Conservation (phyloP, 2,888 invertebrate genomes). For the Coleophora flavipennella region DNA sequence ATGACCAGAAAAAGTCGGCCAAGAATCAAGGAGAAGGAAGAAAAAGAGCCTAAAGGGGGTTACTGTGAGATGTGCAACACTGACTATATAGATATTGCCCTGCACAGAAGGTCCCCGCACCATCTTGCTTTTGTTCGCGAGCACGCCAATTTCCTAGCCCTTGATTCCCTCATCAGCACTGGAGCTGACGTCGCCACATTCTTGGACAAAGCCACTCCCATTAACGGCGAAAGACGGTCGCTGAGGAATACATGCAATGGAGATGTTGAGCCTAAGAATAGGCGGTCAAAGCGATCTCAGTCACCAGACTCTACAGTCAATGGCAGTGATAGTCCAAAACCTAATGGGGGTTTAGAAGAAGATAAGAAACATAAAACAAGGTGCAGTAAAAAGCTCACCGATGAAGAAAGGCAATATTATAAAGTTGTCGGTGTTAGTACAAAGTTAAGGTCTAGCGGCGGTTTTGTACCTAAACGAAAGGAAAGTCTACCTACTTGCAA, state of each 20-base stretch:
- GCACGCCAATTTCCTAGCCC: conserved; percentile 80
- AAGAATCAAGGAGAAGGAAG: conserved; percentile 55
- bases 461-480: conserved; percentile 39
- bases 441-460: conserved; percentile 76
- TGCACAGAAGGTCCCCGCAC: conserved; percentile 81
- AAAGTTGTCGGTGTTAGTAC: conserved; percentile 81
- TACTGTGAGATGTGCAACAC: conserved; percentile 87
- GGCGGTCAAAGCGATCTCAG: conserved; percentile 40
- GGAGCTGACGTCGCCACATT: conserved; percentile 80
- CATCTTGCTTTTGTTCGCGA: conserved; percentile 83
- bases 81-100: conserved; percentile 78
- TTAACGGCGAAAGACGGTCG: conserved; percentile 51
- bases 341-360: conserved; percentile 42
- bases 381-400: conserved; percentile 36
- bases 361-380: conserved; percentile 47
- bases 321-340: conserved; percentile 38
- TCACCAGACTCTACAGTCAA: conserved; percentile 42
- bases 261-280: conserved; percentile 34
- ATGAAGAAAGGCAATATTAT: conserved; percentile 73
- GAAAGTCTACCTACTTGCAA: conserved; percentile 68
- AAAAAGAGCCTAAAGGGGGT: conserved; percentile 68
- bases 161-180: conserved; percentile 78
- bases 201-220: conserved; percentile 71
- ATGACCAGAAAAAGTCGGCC: conserved; percentile 71
- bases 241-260: conserved; percentile 56